A percentile compares a stretch with the other conserved stretches of the same genome.
phyloP scores from a whole-genome alignment of 2,113 vertebrate genomes.

The Pogonocichla stellata region DNA sequence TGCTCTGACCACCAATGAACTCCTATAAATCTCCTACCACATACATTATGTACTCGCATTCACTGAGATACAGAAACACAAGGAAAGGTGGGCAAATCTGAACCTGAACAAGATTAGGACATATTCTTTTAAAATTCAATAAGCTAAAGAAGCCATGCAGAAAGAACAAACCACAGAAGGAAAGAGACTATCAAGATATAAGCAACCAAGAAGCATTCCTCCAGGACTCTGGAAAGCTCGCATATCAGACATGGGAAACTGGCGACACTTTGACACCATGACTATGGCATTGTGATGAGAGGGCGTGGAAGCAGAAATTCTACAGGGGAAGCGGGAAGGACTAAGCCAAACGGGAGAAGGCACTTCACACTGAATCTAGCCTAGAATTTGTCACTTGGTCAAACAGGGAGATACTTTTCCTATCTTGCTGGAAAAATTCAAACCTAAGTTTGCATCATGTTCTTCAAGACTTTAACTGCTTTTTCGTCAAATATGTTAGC shows the following conservation, averaged over 20 bases:
- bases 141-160: not conserved
- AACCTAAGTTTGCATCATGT: fast-evolving
- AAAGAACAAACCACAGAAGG: not conserved
- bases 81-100: not conserved
- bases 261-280: no score
- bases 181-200: not conserved
- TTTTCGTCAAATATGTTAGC: not conserved
- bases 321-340: no score
- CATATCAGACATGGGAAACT: no score
- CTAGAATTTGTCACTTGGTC: not conserved
- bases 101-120: not conserved
- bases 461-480: not conserved
- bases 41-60: fast-evolving
- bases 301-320: no score
- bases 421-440: not conserved
- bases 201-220: not conserved
- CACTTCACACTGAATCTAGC: no score
- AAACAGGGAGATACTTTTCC: not conserved
- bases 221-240: not conserved
- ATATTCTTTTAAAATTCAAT: not conserved
- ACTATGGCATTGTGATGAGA: no score
- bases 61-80: fast-evolving
- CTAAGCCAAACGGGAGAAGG: no score
- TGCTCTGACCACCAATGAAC: fast-evolving
- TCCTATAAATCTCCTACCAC: not conserved